Base-by-base conservation (phyloP, 2,888 invertebrate species). In the Ennomos fuscantarius region DNA sequence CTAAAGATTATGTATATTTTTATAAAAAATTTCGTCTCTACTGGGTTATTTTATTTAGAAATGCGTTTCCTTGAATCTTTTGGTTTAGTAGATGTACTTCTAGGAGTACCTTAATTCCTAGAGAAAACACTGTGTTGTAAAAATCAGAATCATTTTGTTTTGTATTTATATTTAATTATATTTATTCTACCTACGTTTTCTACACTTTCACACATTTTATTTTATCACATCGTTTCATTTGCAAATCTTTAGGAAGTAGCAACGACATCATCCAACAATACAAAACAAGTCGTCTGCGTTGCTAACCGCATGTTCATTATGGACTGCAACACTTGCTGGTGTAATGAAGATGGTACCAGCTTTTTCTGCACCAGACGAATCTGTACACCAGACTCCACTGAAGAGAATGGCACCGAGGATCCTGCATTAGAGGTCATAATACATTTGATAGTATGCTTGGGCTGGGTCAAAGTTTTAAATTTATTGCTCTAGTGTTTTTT, bases 311-410 rank as follows among this genome's bases (percentile, higher is more conserved):
- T 86, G 84, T 93, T 92, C 66, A 84, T 91, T 53, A 87, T 83
- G 60, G 88, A 91, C 56, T 93, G 93, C 66, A 93, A 93, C 68
- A 90, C 87, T 8, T 93, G 93, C 49, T 87, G 87, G 87, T 93
- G 93, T 65, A 92, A 92, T 43, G 89, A 89, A 9, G 85, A 91
- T 49, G 93, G 93, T 0, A 92, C 90, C 6, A 80, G 85, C 13
- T 93, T 86, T 74, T 87, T 82, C 64, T 93, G 93, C 68, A 93
- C 93, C 0, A 80, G 89, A 54, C 85, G 81, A 65, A 81, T 85
- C 15, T 93, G 93, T 62, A 69, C 86, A 12, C 58, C 53, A 1
- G 76, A 79, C 0, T 79, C 81, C 2, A 78, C 82, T 1, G 85
- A 84, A 2, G 84, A 84, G 10, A 57, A 35, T 8, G 68, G 56